Evolutionary conservation across 2,113 vertebrate genomes (phyloP).

Genomic region (Asarcornis scutulata): DNA sequence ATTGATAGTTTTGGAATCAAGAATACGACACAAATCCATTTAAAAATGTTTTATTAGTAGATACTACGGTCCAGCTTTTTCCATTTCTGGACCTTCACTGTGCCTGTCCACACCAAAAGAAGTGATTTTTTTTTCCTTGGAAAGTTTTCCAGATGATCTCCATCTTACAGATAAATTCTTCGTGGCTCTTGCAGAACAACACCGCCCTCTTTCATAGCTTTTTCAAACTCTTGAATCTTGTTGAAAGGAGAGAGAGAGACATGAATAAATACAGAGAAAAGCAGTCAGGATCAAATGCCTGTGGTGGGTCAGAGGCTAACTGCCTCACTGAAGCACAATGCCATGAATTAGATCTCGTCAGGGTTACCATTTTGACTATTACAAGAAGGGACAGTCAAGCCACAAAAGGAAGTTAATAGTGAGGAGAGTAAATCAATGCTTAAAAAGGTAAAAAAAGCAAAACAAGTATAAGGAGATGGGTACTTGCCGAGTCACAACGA

Average conservation of each 20-base stretch:
- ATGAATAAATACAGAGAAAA: background rate
- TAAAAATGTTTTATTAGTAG: constrained; percentile 50
- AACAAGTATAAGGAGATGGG: background rate
- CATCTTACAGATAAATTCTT: constrained; percentile 77
- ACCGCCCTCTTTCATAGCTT: constrained; percentile 87
- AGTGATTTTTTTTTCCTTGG: background rate
- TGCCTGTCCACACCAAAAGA: background rate
- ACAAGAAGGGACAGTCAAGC: background rate
- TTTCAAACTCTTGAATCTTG: constrained; percentile 85
- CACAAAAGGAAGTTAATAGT: background rate
- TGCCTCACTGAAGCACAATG: background rate
- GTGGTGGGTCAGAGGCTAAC: background rate
- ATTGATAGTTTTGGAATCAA: background rate
- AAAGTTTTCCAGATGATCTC: background rate
- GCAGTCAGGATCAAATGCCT: background rate
- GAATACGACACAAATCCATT: background rate
- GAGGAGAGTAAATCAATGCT: background rate
- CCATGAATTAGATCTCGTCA: background rate
- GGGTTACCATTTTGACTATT: background rate
- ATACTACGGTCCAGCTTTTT: background rate
- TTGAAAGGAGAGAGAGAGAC: constrained; percentile 22
- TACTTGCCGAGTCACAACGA: constrained; percentile 84
- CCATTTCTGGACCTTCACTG: background rate
- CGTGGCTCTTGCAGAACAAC: constrained; percentile 84
- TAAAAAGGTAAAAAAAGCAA: background rate